Percentiles rank a stretch among this genome's conserved stretches.
Conservation (phyloP, 2,113 vertebrate species). For the Thymallus thymallus region DNA sequence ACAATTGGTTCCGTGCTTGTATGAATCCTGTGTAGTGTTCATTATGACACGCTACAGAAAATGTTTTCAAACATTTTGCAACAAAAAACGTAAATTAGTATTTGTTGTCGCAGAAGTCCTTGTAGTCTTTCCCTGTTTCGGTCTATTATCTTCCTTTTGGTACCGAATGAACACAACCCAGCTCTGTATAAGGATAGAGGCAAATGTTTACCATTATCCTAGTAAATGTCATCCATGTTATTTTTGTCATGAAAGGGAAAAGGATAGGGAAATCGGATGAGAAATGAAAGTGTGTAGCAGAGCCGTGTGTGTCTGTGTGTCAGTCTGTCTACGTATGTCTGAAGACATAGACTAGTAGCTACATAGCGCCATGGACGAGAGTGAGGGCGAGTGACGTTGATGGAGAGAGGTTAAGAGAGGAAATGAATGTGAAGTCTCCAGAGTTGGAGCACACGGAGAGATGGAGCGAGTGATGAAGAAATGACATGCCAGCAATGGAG, state of each 20-base stretch:
- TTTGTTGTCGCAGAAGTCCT: too few species aligned
- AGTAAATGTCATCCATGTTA: conserved; percentile 62
- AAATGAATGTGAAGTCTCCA: background rate
- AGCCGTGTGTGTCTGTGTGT: background rate
- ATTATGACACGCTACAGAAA: too few species aligned
- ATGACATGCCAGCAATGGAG: too few species aligned
- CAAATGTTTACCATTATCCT: conserved; percentile 33
- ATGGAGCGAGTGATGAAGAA: background rate
- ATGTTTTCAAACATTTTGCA: too few species aligned
- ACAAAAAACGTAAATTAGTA: too few species aligned
- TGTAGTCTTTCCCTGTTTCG: too few species aligned
- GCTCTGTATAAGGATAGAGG: conserved; percentile 14
- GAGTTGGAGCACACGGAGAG: background rate
- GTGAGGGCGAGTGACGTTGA: conserved; percentile 26
- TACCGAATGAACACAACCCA: conserved; percentile 14
- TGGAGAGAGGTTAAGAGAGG: conserved; percentile 17
- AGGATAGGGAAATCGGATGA: background rate
- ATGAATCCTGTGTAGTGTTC: background rate
- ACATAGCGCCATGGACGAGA: conserved; percentile 36
- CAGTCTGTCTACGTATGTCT: background rate
- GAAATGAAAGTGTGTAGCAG: background rate
- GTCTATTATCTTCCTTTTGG: too few species aligned
- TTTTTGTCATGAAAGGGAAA: too few species aligned
- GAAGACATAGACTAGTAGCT: conserved; percentile 41
- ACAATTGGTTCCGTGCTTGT: conserved; percentile 52